Base-by-base conservation (phyloP, 2,888 invertebrate species). In the Eupelmus urozonus region DNA sequence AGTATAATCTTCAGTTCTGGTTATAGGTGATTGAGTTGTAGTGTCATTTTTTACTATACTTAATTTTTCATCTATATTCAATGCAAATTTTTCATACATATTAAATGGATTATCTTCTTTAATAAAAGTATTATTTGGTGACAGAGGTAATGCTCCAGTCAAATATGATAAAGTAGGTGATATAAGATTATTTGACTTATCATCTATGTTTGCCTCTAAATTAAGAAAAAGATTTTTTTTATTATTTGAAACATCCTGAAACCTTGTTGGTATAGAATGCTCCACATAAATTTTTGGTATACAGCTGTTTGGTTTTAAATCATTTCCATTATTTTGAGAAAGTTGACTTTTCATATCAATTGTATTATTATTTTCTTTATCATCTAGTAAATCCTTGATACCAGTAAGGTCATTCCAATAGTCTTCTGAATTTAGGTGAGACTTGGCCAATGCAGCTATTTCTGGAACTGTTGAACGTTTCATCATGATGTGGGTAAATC, bases 401-500 rank as follows among this genome's bases (percentile, higher is more conserved):
- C 85, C 84, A 0, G 83, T 82, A 16, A 76, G 62, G 74, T 87
- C 85, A 49, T 82, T 83, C 89, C 89, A 89, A 81, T 87, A 88
- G n/a, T 86, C 80, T 66, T 87, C 85, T 3, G 79, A 74, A 40
- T 78, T 81, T 2, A 80, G 51, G 66, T 82, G 76, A 51, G 60
- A 59, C 65, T 84, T 83, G 20, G 84, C 85, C n/a, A 87, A 75
- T 49, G 65, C 79, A n/a, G 76, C 80, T 72, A 89, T 88, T 80
- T 88, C 88, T 70, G 85, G 84, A 45, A 85, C 79, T 2, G 25
- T 80, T 2, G 89, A 89, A 25, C 81, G 81, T 62, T 83, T 84
- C 84, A 89, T 88, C 85, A 87, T 86, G 40, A 83, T 82, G 53
- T 85, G 85, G 11, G 88, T 87, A 49, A 87, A 87, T 57, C 84